These are phyloP conservation scores for Nerophis lumbriciformis DNA, from an alignment of 2,113 vertebrate genomes.

Conservation along the genomic window DNA sequence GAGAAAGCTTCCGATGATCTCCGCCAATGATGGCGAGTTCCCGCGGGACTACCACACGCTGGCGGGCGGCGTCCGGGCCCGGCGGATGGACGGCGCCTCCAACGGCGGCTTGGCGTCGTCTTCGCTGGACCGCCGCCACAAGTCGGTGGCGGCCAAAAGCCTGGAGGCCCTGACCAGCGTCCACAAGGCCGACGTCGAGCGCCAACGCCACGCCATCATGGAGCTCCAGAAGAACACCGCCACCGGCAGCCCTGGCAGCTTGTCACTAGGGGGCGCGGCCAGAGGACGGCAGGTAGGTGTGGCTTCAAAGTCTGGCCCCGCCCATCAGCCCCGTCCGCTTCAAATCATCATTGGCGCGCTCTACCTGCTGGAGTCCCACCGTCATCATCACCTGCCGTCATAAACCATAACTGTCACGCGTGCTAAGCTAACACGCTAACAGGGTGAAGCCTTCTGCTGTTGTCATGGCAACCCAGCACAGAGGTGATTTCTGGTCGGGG, in stretches of 20 bases:
- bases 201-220: conserved; percentile 88
- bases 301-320: neutral
- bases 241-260: conserved; percentile 73
- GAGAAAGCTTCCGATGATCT: conserved; percentile 91
- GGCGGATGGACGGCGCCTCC: conserved; percentile 77
- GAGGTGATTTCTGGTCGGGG: conserved; percentile 63
- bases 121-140: conserved; percentile 84
- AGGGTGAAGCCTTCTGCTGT: conserved; percentile 83
- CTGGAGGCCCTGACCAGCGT: conserved; percentile 89
- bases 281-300: conserved; percentile 55
- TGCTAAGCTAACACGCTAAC: conserved; percentile 8
- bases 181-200: conserved; percentile 88
- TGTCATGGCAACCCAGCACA: conserved; percentile 77
- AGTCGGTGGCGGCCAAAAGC: conserved; percentile 85
- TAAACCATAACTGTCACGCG: too few species aligned
- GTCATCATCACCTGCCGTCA: too few species aligned
- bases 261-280: conserved; percentile 38
- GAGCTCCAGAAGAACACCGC: conserved; percentile 91
- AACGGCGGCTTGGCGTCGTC: conserved; percentile 88
- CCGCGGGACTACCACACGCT: conserved; percentile 91
- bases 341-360: neutral
- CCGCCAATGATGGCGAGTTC: conserved; percentile 92
- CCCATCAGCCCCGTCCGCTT: neutral
- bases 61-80: conserved; percentile 78
- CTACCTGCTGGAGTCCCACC: too few species aligned